phyloP scores from a whole-genome alignment of 1,140 invertebrate genomes.

The Spodoptera frugiperda region DNA sequence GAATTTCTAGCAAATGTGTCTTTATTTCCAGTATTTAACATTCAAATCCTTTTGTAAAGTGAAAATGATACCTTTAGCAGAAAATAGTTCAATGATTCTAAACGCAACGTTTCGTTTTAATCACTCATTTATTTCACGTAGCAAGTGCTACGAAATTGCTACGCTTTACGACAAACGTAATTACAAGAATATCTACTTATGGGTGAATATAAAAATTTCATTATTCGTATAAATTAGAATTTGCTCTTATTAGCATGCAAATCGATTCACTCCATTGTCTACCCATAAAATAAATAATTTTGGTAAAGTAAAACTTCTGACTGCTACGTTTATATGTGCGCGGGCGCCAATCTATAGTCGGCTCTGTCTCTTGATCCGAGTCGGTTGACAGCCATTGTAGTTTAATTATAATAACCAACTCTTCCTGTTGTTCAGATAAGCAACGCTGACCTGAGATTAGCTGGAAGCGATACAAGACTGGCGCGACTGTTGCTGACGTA shows the following conservation, averaged over 20 bases:
- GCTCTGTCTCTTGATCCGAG: slow-evolving; percentile 38
- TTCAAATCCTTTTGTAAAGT: no score
- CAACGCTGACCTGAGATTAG: slow-evolving; percentile 27
- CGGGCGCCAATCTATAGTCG: slow-evolving; percentile 14
- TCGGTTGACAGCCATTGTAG: slow-evolving; percentile 34
- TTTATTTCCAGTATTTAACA: no score
- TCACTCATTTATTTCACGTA: no score
- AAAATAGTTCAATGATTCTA: no score
- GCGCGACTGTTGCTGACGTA: not conserved
- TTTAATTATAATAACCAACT: slow-evolving; percentile 43
- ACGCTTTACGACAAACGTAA: not conserved
- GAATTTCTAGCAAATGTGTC: no score
- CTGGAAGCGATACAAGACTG: slow-evolving; percentile 9
- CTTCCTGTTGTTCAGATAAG: slow-evolving; percentile 43
- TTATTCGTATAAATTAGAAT: not conserved
- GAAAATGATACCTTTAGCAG: no score
- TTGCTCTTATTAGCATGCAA: no score
- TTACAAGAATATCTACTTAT: no score
- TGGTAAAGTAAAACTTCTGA: not conserved
- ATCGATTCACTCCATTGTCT: not conserved
- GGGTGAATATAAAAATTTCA: no score
- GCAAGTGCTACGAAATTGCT: not conserved
- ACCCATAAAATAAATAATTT: no score
- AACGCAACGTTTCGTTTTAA: no score
- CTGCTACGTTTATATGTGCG: not conserved